Evolutionary conservation across 2,888 invertebrate species (phyloP).

Genomic region (Masnerella sp.): DNA sequence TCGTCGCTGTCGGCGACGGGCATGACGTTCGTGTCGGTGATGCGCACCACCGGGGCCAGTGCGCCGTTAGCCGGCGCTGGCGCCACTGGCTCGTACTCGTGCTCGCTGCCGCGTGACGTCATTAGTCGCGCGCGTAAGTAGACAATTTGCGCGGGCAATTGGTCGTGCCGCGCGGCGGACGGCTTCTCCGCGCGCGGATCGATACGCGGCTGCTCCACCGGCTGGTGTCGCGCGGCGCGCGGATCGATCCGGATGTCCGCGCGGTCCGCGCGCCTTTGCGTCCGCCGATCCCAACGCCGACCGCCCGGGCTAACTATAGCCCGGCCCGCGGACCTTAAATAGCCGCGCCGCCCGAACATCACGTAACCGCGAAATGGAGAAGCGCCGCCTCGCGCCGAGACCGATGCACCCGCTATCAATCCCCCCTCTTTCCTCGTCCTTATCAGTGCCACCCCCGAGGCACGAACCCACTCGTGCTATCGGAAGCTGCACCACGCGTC

Average conservation of each 20-base stretch:
- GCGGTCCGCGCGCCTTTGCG: conserved; percentile 48
- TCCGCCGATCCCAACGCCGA: conserved; percentile 41
- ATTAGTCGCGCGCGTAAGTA: too few relatives aligned
- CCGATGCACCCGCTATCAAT: too few relatives aligned
- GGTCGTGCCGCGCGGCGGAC: conserved; percentile 39
- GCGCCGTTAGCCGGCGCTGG: conserved; percentile 76
- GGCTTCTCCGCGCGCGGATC: not conserved
- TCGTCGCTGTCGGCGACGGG: conserved; percentile 77
- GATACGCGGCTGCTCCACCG: conserved; percentile 26
- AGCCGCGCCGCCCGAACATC: conserved; percentile 64
- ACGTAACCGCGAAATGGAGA: conserved; percentile 55
- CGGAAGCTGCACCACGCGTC: too few relatives aligned
- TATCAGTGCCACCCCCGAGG: too few relatives aligned
- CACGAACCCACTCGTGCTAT: too few relatives aligned
- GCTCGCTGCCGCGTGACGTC: conserved; percentile 85
- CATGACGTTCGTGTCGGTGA: conserved; percentile 76
- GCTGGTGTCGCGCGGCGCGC: conserved; percentile 46
- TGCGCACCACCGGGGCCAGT: conserved; percentile 76
- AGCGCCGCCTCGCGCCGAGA: conserved; percentile 18
- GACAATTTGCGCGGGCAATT: too few relatives aligned
- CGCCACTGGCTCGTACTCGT: conserved; percentile 94
- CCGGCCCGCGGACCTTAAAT: conserved; percentile 76
- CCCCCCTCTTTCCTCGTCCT: too few relatives aligned
- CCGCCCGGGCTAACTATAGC: conserved; percentile 75
- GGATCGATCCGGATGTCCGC: conserved; percentile 48